These are phyloP conservation scores for Dugesia japonica DNA, from an alignment of 2,888 invertebrate species.

Conservation along the genomic window DNA sequence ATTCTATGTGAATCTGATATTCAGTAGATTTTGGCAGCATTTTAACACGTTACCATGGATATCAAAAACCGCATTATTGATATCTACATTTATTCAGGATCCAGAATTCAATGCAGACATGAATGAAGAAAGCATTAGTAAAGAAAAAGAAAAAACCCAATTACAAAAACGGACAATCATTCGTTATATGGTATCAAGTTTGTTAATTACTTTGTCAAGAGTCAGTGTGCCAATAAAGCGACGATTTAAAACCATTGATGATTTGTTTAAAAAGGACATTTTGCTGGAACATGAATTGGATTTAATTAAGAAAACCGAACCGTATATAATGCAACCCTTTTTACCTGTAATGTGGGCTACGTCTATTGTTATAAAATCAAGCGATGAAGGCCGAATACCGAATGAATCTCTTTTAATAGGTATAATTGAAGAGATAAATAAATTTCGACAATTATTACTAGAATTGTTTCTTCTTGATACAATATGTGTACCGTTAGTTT, in stretches of 20 bases:
- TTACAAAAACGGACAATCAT: background rate
- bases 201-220: conserved; percentile 11
- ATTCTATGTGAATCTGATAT: conserved; percentile 27
- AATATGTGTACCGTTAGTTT: conserved; percentile 26
- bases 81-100: conserved; percentile 1
- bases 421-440: conserved; percentile 13
- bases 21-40: conserved; percentile 27
- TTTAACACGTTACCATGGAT: conserved; percentile 23
- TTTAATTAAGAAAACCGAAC: background rate
- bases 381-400: background rate
- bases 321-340: conserved; percentile 22
- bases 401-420: conserved; percentile 5
- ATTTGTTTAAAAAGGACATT: conserved; percentile 3
- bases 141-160: background rate
- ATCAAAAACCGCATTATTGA: background rate
- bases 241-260: conserved; percentile 12
- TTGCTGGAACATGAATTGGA: conserved; percentile 8
- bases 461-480: conserved; percentile 27
- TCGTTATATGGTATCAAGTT: conserved; percentile 12
- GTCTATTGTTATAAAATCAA: conserved; percentile 20
- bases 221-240: conserved; percentile 22
- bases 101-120: background rate
- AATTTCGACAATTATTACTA: conserved; percentile 26
- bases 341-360: conserved; percentile 23
- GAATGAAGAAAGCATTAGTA: background rate